Percentiles rank a stretch among this genome's conserved stretches.
Conservation (phyloP, 2,888 invertebrate species). For the Notodonta dromedarius region DNA sequence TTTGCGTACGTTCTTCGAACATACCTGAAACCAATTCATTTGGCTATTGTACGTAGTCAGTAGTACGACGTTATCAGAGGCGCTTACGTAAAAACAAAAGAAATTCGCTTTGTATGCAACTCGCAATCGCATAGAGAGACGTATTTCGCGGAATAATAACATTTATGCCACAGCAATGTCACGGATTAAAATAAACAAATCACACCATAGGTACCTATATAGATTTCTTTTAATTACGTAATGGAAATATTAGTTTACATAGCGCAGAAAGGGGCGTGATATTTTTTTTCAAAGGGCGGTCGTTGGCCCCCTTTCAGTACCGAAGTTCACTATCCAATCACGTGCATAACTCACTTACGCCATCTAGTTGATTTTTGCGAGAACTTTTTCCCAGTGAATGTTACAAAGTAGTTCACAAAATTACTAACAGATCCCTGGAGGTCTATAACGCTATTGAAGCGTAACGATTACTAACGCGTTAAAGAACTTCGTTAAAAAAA, state of each 20-base stretch:
- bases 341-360: too few relatives aligned
- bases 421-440: too few relatives aligned
- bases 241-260: background rate
- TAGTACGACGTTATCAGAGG: constrained; percentile 24
- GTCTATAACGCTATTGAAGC: too few relatives aligned
- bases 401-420: too few relatives aligned
- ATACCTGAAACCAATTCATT: constrained; percentile 23
- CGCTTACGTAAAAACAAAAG: constrained; percentile 33
- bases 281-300: background rate
- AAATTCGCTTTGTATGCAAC: constrained; percentile 37
- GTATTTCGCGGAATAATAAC: constrained; percentile 8
- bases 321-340: too few relatives aligned
- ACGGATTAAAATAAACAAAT: constrained; percentile 1
- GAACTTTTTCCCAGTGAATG: too few relatives aligned
- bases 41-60: constrained; percentile 1
- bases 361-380: too few relatives aligned
- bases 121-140: constrained; percentile 25
- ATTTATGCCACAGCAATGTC: background rate
- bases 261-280: background rate
- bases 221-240: background rate
- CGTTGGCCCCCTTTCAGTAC: too few relatives aligned
- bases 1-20: constrained; percentile 14
- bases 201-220: background rate
- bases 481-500: too few relatives aligned
- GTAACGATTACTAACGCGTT: too few relatives aligned